Conservation (phyloP, 2,797 vertebrate genomes). For the Cuniculus paca region DNA sequence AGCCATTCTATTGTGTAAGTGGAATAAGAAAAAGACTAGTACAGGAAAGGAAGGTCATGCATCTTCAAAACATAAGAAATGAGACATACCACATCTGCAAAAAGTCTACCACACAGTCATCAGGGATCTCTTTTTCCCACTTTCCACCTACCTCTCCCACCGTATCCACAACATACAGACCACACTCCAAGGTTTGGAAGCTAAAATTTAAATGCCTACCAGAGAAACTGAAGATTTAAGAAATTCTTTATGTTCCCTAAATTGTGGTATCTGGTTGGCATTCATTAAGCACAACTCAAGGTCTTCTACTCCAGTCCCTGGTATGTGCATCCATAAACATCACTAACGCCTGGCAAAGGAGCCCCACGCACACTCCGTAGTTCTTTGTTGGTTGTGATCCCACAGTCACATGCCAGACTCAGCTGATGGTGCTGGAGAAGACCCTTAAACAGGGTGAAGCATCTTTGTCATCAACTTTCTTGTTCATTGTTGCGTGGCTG, state of each 20-base stretch:
- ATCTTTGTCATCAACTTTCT: neutral
- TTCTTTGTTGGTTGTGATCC: neutral
- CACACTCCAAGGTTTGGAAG: neutral
- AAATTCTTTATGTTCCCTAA: neutral
- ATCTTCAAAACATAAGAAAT: constrained; percentile 1
- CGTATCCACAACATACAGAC: neutral
- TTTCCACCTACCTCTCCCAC: neutral
- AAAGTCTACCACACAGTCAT: neutral
- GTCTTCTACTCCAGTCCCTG: neutral
- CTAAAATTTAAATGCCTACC: neutral
- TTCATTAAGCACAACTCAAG: neutral
- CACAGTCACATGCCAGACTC: neutral
- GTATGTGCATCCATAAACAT: neutral
- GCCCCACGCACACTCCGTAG: rapidly evolving
- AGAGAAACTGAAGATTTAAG: neutral
- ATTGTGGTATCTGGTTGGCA: too few relatives aligned
- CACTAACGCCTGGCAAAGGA: neutral
- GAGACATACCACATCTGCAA: neutral
- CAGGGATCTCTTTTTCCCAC: neutral
- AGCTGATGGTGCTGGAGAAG: neutral
- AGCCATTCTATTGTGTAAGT: constrained; percentile 71
- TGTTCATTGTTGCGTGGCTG: neutral
- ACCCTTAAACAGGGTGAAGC: neutral
- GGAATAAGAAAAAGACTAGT: constrained; percentile 39
- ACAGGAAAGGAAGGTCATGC: neutral